A percentile compares a stretch with the other conserved stretches of the same genome.
Conservation (phyloP, 1,140 invertebrate species). For the Anastrepha ludens region DNA sequence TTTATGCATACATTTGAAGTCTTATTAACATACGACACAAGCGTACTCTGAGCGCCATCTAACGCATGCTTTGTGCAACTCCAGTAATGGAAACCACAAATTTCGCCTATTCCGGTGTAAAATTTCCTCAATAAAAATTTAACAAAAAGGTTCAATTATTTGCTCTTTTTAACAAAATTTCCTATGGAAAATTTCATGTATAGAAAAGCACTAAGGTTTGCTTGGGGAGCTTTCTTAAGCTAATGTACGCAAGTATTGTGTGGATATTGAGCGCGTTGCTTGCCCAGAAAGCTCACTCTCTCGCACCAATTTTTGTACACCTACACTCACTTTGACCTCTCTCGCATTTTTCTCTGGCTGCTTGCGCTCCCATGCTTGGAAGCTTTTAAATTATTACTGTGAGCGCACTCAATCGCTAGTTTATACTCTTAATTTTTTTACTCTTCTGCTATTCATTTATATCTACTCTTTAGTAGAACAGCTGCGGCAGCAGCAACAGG, state of each 20-base stretch:
- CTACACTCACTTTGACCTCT: too few species aligned
- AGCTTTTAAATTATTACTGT: background rate
- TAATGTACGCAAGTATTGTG: background rate
- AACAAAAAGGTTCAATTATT: background rate
- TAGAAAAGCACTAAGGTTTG: background rate
- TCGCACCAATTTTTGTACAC: too few species aligned
- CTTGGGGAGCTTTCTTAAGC: background rate
- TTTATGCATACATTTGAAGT: too few species aligned
- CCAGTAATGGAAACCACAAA: too few species aligned
- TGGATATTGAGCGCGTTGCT: background rate
- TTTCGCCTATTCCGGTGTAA: background rate
- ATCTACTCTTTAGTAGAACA: too few species aligned
- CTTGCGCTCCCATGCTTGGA: background rate
- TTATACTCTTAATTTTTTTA: background rate
- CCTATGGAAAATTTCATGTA: background rate
- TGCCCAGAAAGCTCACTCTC: background rate
- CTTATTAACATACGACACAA: background rate
- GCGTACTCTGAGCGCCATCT: background rate
- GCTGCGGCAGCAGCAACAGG: constrained; percentile 9
- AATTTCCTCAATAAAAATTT: background rate
- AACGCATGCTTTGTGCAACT: background rate
- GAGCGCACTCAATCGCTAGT: background rate
- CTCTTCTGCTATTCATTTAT: background rate
- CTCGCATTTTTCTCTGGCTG: background rate
- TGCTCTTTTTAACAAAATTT: background rate